phyloP scores from a whole-genome alignment of 2,113 vertebrate species.

The Gymnocephalus cernua region DNA sequence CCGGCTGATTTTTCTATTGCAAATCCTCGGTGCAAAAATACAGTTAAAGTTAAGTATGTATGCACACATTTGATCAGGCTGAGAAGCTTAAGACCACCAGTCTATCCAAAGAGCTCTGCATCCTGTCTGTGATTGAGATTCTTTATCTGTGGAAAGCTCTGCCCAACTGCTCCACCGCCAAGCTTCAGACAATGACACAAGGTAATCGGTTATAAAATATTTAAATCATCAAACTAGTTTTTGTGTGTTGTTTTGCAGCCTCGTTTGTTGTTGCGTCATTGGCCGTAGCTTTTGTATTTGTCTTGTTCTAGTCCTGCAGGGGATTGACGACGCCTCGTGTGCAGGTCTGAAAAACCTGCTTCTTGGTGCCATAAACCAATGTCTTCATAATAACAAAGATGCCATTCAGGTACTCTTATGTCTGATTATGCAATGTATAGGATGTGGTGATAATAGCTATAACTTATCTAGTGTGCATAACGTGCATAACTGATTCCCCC shows the following conservation, averaged over 20 bases:
- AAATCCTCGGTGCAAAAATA: neutral
- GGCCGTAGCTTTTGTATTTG: neutral
- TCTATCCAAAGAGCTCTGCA: slow-evolving; percentile 88
- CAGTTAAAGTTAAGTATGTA: neutral
- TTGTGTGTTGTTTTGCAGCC: neutral
- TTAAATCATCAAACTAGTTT: neutral
- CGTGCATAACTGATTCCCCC: no score
- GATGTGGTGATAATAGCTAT: neutral
- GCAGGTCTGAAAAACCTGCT: slow-evolving; percentile 91
- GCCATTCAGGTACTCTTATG: slow-evolving; percentile 87
- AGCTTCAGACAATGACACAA: slow-evolving; percentile 92
- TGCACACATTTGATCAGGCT: slow-evolving; percentile 79
- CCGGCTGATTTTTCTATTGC: neutral
- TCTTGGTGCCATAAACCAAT: slow-evolving; percentile 94
- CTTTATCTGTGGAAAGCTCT: slow-evolving; percentile 96
- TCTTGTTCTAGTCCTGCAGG: slow-evolving; percentile 86
- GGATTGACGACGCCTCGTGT: slow-evolving; percentile 86
- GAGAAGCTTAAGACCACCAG: slow-evolving; percentile 89
- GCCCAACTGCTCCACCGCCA: slow-evolving; percentile 90
- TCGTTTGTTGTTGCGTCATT: neutral
- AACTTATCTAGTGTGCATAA: neutral
- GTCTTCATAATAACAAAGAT: slow-evolving; percentile 91
- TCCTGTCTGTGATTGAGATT: slow-evolving; percentile 93
- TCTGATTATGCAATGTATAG: neutral
- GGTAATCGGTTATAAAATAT: slow-evolving; percentile 72